Conservation (phyloP, 2,797 vertebrate genomes). For the Ctenopoma kingsleyae region DNA sequence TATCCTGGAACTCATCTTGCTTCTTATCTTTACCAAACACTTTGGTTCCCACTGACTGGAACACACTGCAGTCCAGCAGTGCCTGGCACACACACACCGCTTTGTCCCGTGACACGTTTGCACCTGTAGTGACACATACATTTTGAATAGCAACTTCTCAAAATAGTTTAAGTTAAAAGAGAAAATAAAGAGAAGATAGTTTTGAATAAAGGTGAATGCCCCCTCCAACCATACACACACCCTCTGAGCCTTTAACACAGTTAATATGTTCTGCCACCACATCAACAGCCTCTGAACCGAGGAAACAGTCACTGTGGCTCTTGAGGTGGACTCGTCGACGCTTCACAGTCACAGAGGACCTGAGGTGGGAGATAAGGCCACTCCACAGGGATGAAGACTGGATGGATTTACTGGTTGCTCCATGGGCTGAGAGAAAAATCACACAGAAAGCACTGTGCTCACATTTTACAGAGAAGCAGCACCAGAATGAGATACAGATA, state of each 20-base stretch:
- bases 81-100: conserved; percentile 91
- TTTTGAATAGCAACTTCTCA: neutral
- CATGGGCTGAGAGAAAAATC: conserved; percentile 76
- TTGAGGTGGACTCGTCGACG: conserved; percentile 88
- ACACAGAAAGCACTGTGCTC: neutral
- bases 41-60: conserved; percentile 89
- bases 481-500: neutral
- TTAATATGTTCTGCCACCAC: conserved; percentile 86
- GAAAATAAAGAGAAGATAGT: neutral
- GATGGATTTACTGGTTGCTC: conserved; percentile 79
- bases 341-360: conserved; percentile 90
- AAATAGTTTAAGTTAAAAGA: neutral
- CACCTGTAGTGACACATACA: conserved; percentile 65
- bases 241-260: conserved; percentile 85
- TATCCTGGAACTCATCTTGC: conserved; percentile 85
- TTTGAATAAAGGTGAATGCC: neutral
- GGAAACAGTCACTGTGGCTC: conserved; percentile 90
- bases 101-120: conserved; percentile 85
- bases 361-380: conserved; percentile 88
- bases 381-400: conserved; percentile 88
- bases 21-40: conserved; percentile 89
- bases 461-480: neutral
- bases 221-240: conserved; percentile 31
- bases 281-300: conserved; percentile 93
- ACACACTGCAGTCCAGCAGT: conserved; percentile 91